Base-by-base conservation (phyloP, 1,140 invertebrate genomes). In the Drosophila orosa region DNA sequence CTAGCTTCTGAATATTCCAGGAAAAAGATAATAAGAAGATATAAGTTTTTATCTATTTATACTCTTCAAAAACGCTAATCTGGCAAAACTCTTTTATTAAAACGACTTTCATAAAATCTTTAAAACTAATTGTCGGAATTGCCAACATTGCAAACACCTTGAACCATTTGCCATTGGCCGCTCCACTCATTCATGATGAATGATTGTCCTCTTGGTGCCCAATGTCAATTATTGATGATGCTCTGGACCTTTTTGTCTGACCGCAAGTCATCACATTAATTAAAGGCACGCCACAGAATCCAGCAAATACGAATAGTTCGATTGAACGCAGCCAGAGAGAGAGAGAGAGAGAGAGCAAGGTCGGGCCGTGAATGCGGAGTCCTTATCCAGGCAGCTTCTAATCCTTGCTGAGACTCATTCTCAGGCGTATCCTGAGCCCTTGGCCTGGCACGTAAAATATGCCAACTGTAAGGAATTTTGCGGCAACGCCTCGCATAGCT, bases 391-490 rank as follows among this genome's bases (percentile, higher is more conserved):
- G 31, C 40, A 57, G 52, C 66, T 66, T 50, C 62, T 82, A 87
- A 87, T 87, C 75, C 83, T 79, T 86, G 75, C 69, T 59, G 29
- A 48, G 35, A 37, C 56, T 61, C 75, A 58, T 68, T 66, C 56
- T 52, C 39, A 37, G 29, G 58, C 60, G 68, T 42, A 50, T 57
- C 55, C 66, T 63, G 62, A 66, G 57, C 40, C 59, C 74, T 85
- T 71, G 60, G 40, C 55, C 74, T 71, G 79, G 67, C 83, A 87
- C 85, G 75, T 89, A 78, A 75, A 89, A 89, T 89, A 89, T 89
- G 84, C 77, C 85, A 80, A 76, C 80, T 74, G 77, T 59, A 75
- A 66, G 60, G 63, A 89, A 79, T 84, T 89, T 72, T 84, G 85
- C 69, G 84, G 77, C 77, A 89, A 84, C 75, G 73, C 76, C 73